Evolutionary conservation across 2,113 vertebrate genomes (phyloP).

Genomic region (Mormyrus lacerda): DNA sequence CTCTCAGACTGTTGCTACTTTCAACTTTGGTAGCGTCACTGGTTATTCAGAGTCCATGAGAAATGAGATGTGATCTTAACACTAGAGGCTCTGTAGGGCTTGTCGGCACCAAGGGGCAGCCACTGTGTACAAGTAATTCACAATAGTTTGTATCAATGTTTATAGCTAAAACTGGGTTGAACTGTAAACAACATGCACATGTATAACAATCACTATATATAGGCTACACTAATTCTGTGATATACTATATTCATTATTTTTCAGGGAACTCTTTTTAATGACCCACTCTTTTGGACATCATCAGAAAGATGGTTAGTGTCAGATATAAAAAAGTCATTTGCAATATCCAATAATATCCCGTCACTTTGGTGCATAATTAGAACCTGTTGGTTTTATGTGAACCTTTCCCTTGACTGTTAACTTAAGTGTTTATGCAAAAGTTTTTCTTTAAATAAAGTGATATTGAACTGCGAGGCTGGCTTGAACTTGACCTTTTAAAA

Average conservation of each 20-base stretch:
- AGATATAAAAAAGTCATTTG: background rate
- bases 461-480: conserved; percentile 2
- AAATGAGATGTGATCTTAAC: background rate
- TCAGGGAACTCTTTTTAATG: conserved; percentile 10
- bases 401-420: conserved; percentile 14
- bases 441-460: conserved; percentile 16
- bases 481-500: conserved; percentile 8
- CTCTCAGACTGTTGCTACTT: conserved; percentile 2
- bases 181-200: conserved; percentile 5
- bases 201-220: background rate
- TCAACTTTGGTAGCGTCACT: background rate
- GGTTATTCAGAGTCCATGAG: background rate
- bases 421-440: conserved; percentile 17
- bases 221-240: conserved; percentile 5
- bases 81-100: background rate
- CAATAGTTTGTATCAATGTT: background rate
- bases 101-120: background rate
- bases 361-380: background rate
- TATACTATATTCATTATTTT: background rate
- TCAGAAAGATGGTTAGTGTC: background rate
- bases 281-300: background rate
- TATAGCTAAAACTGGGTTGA: conserved; percentile 4
- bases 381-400: conserved; percentile 16
- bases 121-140: conserved; percentile 1
- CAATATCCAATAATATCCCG: conserved; percentile 3